Evolutionary conservation across 2,113 vertebrate genomes (phyloP).

Genomic region (Oncorhynchus clarkii): DNA sequence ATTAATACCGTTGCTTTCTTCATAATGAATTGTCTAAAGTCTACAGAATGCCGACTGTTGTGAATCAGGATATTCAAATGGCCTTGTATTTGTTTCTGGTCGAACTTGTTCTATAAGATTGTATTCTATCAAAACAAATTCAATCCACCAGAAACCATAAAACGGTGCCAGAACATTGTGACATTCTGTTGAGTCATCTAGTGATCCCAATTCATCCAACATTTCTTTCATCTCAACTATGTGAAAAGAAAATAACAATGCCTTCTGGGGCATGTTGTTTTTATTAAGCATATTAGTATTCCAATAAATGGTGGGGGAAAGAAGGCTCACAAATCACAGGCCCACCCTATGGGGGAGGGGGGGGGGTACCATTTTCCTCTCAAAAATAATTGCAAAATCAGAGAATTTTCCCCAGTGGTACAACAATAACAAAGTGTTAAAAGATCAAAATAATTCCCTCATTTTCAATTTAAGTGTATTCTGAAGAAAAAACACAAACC

Average conservation of each 20-base stretch:
- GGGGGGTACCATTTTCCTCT: conserved; percentile 8
- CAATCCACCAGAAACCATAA: too few species aligned
- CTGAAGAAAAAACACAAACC: conserved; percentile 8
- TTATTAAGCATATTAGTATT: conserved; percentile 22
- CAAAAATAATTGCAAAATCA: conserved; percentile 17
- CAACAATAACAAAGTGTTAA: conserved; percentile 6
- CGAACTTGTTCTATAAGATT: too few species aligned
- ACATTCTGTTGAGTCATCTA: conserved; percentile 16
- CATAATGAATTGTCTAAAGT: too few species aligned
- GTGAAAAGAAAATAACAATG: conserved; percentile 36
- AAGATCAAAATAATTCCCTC: conserved; percentile 13
- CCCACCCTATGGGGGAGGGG: conserved; percentile 38
- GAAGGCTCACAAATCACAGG: conserved; percentile 28
- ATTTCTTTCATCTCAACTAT: conserved; percentile 32
- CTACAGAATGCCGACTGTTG: too few species aligned
- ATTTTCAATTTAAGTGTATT: conserved; percentile 7
- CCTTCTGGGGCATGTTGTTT: conserved; percentile 13
- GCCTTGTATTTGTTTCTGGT: too few species aligned
- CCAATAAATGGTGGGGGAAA: conserved; percentile 14
- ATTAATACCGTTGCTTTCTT: too few species aligned
- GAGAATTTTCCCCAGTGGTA: conserved; percentile 8
- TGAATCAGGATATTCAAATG: too few species aligned
- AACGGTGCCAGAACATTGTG: background rate
- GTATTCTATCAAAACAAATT: background rate
- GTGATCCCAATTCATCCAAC: background rate